These are phyloP conservation scores for Sinonovacula constricta DNA, from an alignment of 1,140 invertebrate species.

Conservation along the genomic window DNA sequence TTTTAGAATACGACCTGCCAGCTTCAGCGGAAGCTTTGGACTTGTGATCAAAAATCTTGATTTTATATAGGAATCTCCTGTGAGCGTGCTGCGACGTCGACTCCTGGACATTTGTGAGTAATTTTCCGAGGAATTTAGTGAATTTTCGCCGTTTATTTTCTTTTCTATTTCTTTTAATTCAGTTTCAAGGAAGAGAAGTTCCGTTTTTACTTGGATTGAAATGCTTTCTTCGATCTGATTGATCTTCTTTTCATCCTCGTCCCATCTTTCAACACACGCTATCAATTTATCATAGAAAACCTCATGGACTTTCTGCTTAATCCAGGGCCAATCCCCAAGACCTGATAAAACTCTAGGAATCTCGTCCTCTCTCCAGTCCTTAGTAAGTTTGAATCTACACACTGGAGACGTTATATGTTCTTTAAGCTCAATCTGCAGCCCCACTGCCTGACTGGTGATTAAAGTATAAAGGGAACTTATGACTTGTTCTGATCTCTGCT, in stretches of 20 bases:
- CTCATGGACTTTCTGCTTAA: conserved; percentile 14
- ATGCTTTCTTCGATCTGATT: conserved; percentile 20
- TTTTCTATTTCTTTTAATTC: conserved; percentile 53
- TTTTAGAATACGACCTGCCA: conserved; percentile 13
- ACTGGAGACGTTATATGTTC: conserved; percentile 2
- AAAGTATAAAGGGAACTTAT: too few relatives aligned
- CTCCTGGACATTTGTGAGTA: neutral
- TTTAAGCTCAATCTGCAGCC: conserved; percentile 10
- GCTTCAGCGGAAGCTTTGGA: conserved; percentile 6
- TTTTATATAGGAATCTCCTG: neutral
- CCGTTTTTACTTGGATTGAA: conserved; percentile 20
- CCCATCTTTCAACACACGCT: conserved; percentile 36
- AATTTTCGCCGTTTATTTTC: conserved; percentile 40
- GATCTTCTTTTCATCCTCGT: conserved; percentile 14
- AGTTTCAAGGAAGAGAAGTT: conserved; percentile 53
- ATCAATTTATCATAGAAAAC: conserved; percentile 24
- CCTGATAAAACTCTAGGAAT: conserved; percentile 16
- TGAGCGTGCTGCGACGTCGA: conserved; percentile 4
- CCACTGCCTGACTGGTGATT: too few relatives aligned
- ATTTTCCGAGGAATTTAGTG: conserved; percentile 31
- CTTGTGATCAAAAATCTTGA: conserved; percentile 1
- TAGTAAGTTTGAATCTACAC: conserved; percentile 7
- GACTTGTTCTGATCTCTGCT: conserved; percentile 37
- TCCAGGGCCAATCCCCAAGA: conserved; percentile 20
- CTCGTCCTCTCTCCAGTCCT: neutral